Evolutionary conservation across 2,888 invertebrate genomes (phyloP), one percentile per base, ranked within the genome.

Genomic region (Linnaemya vulpina): DNA sequence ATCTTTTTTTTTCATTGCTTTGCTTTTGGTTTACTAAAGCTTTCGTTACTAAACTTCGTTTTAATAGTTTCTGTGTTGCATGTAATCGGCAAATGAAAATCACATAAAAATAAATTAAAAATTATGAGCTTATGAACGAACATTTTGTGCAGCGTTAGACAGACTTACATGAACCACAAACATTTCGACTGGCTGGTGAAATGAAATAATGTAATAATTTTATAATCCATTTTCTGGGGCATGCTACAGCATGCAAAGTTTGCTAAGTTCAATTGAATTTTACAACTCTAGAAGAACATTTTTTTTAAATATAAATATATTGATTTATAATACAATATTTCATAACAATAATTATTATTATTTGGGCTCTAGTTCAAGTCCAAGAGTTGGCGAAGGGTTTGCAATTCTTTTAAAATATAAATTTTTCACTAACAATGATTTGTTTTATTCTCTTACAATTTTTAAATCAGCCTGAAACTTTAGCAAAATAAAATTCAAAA

Each of bases 81-180:
- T 88, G 67, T 81, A 90, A 90, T 90, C 90, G 89, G 88, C 88
- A 90, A 90, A 90, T 90, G 88, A 90, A 90, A 90, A 90, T 90
- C 90, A 88, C 89, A 89, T 89, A 88, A 90, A 85, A 90, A 90
- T 90, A 90, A 90, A 90, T 90, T 90, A 90, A 89, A 90, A 90
- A 89, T 90, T 89, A 89, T 89, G 76, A 79, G 71, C 68, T 77
- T 82, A 46, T 46, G 60, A 49, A 81, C 40, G 60, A 7, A 68
- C 46, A 30, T 13, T n/a, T 49, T 25, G n/a, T 53, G 43, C 43
- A 22, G 43, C 13, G 9, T n/a, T 46, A 25, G 15, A 25, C 40
- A 63, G 25, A 17, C n/a, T 38, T 15, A 9, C 4, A 1, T n/a
- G 9, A n/a, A 60, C 17, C 30, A 55, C 55, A 30, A 46, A 51